Percentiles rank a stretch among this genome's conserved stretches.
These are phyloP conservation scores for Gymnopithys bicolor DNA, from an alignment of 2,797 vertebrate genomes.

Conservation along the genomic window DNA sequence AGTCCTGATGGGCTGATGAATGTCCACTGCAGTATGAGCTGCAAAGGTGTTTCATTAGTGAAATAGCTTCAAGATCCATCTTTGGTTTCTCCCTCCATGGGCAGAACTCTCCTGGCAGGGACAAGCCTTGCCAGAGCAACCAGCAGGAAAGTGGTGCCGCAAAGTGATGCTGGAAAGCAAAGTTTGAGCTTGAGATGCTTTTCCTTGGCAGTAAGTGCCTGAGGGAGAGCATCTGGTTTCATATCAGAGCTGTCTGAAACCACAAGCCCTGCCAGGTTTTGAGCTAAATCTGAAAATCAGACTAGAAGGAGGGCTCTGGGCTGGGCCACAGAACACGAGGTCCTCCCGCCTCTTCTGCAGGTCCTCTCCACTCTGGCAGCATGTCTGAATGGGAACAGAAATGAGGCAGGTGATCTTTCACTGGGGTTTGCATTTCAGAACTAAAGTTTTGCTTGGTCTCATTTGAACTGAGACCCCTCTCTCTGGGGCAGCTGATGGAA, in stretches of 20 bases:
- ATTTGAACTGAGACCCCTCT: neutral
- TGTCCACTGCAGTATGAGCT: accelerated
- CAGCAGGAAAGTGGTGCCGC: accelerated
- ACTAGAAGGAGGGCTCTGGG: neutral
- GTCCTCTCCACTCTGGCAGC: accelerated
- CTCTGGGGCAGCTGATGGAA: neutral
- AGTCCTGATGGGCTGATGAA: neutral
- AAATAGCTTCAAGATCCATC: neutral
- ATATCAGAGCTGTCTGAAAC: neutral
- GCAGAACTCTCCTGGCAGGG: neutral
- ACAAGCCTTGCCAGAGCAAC: neutral
- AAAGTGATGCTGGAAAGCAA: neutral
- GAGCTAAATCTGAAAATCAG: neutral
- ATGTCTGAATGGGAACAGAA: neutral
- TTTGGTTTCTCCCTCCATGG: neutral
- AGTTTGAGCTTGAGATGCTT: neutral
- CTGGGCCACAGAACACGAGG: accelerated
- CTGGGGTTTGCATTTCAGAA: neutral
- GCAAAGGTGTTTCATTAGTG: neutral
- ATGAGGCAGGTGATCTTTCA: neutral
- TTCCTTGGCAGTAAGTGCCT: neutral
- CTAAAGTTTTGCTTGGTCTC: neutral
- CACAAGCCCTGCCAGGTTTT: neutral
- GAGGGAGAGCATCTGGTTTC: conserved; percentile 13
- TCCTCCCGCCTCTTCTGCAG: neutral